Evolutionary conservation across 2,888 invertebrate species (phyloP).

Genomic region (Fragum whitleyi): DNA sequence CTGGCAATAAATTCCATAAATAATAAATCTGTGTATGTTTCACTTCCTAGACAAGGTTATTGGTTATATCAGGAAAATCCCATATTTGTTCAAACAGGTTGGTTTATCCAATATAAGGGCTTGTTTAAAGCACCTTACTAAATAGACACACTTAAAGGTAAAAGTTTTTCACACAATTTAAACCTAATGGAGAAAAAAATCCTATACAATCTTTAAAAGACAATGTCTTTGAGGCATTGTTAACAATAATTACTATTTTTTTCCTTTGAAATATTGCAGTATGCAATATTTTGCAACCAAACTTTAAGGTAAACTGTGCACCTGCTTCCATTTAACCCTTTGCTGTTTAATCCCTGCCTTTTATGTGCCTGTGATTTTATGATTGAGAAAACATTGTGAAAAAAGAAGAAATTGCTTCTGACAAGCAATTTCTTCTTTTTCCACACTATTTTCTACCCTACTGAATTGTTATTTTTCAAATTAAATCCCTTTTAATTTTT

Average conservation of each 20-base stretch:
- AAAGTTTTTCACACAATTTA: background rate
- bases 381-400: background rate
- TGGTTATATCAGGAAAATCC: background rate
- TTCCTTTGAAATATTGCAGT: too few relatives aligned
- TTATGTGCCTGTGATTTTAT: too few relatives aligned
- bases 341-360: too few relatives aligned
- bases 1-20: background rate
- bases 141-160: background rate
- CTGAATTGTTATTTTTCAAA: too few relatives aligned
- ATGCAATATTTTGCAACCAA: too few relatives aligned
- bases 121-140: background rate
- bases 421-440: too few relatives aligned
- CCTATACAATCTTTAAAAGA: background rate
- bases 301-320: too few relatives aligned
- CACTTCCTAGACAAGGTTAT: background rate
- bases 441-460: too few relatives aligned
- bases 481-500: too few relatives aligned
- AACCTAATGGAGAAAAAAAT: background rate
- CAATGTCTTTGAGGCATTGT: background rate
- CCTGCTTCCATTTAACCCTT: background rate
- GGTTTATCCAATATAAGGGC: background rate
- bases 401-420: background rate
- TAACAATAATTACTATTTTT: too few relatives aligned
- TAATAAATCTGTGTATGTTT: background rate
- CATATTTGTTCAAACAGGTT: conserved; percentile 2